Evolutionary conservation across 1,140 invertebrate species (phyloP).

Genomic region (Calliopsis andreniformis): DNA sequence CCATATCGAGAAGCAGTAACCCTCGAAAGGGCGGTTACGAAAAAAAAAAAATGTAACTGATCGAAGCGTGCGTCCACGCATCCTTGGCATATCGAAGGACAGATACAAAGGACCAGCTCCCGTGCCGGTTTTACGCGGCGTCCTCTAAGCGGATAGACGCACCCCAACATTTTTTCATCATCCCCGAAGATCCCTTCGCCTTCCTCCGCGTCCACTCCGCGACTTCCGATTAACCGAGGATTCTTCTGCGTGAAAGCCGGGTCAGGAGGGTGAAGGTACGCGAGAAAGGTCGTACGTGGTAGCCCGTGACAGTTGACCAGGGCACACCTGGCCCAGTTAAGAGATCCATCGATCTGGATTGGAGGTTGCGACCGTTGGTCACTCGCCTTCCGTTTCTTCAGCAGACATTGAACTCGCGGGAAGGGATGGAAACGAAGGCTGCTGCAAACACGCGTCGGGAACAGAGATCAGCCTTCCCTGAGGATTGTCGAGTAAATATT

Average conservation of each 20-base stretch:
- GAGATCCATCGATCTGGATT: slow-evolving; percentile 54
- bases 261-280: slow-evolving; percentile 10
- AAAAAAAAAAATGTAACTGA: background rate
- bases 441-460: background rate
- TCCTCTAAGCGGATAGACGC: slow-evolving; percentile 52
- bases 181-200: slow-evolving; percentile 25
- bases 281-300: slow-evolving; percentile 24
- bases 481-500: slow-evolving; percentile 18
- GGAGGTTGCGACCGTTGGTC: slow-evolving; percentile 48
- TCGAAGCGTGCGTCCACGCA: background rate
- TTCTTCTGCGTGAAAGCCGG: slow-evolving; percentile 12
- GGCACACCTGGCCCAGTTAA: slow-evolving; percentile 48
- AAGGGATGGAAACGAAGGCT: background rate
- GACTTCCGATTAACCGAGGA: slow-evolving; percentile 46
- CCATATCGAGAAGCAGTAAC: background rate
- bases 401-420: slow-evolving; percentile 12
- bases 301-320: slow-evolving; percentile 49
- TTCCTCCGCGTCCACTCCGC: slow-evolving; percentile 42
- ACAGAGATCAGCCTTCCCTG: slow-evolving; percentile 35
- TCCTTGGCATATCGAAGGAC: slow-evolving; percentile 11
- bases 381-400: slow-evolving; percentile 22
- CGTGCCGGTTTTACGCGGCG: slow-evolving; percentile 15
- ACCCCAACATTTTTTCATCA: slow-evolving; percentile 34
- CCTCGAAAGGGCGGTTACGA: too few species aligned
- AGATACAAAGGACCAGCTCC: slow-evolving; percentile 35